Conservation (phyloP, 2,888 invertebrate genomes). For the Pyrocoelia pectoralis region DNA sequence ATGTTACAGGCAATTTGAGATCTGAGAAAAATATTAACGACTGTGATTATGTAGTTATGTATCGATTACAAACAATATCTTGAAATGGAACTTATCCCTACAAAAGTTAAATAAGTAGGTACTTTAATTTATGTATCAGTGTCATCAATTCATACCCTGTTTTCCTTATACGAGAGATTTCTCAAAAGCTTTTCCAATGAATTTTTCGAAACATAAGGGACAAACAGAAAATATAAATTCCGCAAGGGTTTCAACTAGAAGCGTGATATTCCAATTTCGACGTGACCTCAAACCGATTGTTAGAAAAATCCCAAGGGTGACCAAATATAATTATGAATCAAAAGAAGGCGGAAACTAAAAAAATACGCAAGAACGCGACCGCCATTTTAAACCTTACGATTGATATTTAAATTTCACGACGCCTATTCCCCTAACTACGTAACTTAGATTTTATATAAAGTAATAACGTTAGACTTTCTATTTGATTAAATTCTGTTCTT, state of each 20-base stretch:
- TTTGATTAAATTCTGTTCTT: slow-evolving; percentile 15
- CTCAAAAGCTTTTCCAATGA: slow-evolving; percentile 26
- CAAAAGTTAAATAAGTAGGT: too few relatives aligned
- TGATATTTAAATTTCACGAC: slow-evolving; percentile 35
- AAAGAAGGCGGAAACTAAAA: slow-evolving; percentile 25
- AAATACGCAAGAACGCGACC: slow-evolving; percentile 33
- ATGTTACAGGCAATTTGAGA: too few relatives aligned
- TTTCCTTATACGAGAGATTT: slow-evolving; percentile 14
- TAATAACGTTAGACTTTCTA: slow-evolving; percentile 27
- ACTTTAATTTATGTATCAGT: background rate
- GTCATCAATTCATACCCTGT: background rate
- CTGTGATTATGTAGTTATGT: too few relatives aligned
- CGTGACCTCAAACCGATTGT: slow-evolving; percentile 31
- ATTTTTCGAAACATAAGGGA: slow-evolving; percentile 35
- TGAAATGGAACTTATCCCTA: too few relatives aligned
- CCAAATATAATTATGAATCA: slow-evolving; percentile 35
- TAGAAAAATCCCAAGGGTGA: slow-evolving; percentile 31
- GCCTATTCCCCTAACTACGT: background rate
- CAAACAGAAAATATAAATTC: slow-evolving; percentile 34
- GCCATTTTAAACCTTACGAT: slow-evolving; percentile 30
- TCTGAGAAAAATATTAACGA: too few relatives aligned
- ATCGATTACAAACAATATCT: too few relatives aligned
- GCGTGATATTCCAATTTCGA: slow-evolving; percentile 29
- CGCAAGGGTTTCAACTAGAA: slow-evolving; percentile 21
- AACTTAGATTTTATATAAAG: slow-evolving; percentile 18